These are phyloP conservation scores for Drosophila cyrtoloma DNA, from an alignment of 2,888 invertebrate species.

Conservation along the genomic window DNA sequence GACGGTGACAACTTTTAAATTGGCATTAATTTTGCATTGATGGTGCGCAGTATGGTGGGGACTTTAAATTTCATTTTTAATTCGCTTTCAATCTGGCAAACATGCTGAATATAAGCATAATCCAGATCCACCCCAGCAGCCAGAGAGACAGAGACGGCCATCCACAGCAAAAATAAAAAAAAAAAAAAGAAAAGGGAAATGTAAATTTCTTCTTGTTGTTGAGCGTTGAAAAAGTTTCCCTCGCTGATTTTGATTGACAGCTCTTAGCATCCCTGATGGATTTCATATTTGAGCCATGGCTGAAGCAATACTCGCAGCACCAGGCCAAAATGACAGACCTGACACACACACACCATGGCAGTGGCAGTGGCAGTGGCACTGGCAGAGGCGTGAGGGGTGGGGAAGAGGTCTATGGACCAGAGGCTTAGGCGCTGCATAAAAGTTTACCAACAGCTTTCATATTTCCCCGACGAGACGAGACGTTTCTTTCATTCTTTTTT, in stretches of 20 bases:
- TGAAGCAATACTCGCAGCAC: slow-evolving; percentile 43
- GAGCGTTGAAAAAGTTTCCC: slow-evolving; percentile 76
- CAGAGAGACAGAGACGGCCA: slow-evolving; percentile 10
- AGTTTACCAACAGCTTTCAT: slow-evolving; percentile 77
- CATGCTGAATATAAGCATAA: slow-evolving; percentile 62
- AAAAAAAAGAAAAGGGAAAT: slow-evolving; percentile 55
- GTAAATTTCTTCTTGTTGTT: slow-evolving; percentile 64
- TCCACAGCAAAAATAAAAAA: not conserved
- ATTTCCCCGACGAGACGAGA: slow-evolving; percentile 71
- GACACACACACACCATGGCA: slow-evolving; percentile 38
- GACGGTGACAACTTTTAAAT: slow-evolving; percentile 53
- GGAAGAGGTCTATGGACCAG: slow-evolving; percentile 21
- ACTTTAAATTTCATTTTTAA: slow-evolving; percentile 76
- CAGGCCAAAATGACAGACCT: slow-evolving; percentile 59
- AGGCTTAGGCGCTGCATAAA: slow-evolving; percentile 74
- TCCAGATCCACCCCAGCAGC: slow-evolving; percentile 50
- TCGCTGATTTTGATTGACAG: slow-evolving; percentile 85
- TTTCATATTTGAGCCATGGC: slow-evolving; percentile 81
- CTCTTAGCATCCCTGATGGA: slow-evolving; percentile 85
- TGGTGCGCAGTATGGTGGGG: slow-evolving; percentile 24
- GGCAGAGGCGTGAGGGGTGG: slow-evolving; percentile 1
- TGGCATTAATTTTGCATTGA: slow-evolving; percentile 63
- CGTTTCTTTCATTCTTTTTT: slow-evolving; percentile 42
- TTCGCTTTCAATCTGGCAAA: slow-evolving; percentile 76
- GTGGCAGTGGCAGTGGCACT: not conserved